Conservation (phyloP, 1,140 invertebrate genomes). For the Onthophagus taurus region DNA sequence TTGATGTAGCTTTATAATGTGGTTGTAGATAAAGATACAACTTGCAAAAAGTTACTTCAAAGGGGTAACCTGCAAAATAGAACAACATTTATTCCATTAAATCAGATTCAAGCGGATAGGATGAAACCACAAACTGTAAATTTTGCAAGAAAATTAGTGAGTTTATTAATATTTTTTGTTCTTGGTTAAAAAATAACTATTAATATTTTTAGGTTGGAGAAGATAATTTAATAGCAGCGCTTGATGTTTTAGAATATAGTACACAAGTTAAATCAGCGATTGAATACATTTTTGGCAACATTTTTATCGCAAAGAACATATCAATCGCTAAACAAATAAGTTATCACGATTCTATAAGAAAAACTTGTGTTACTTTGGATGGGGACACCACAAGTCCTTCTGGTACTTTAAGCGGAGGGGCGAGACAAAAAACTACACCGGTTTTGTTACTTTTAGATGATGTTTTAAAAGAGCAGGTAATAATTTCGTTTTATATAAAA, state of each 20-base stretch:
- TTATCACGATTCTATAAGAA: slow-evolving; percentile 65
- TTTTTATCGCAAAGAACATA: slow-evolving; percentile 76
- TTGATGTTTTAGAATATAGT: slow-evolving; percentile 75
- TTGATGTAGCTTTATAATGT: slow-evolving; percentile 75
- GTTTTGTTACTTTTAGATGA: slow-evolving; percentile 40
- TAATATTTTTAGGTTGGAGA: slow-evolving; percentile 46
- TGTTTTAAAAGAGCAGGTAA: slow-evolving; percentile 27
- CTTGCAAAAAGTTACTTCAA: slow-evolving; percentile 75
- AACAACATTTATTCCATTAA: slow-evolving; percentile 85
- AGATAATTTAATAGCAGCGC: slow-evolving; percentile 74
- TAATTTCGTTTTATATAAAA: slow-evolving; percentile 10
- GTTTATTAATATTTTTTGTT: slow-evolving; percentile 24
- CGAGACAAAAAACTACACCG: slow-evolving; percentile 43
- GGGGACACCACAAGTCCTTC: slow-evolving; percentile 87
- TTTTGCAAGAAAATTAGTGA: slow-evolving; percentile 64
- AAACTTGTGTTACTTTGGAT: slow-evolving; percentile 78
- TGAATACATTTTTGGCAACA: slow-evolving; percentile 80
- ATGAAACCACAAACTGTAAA: slow-evolving; percentile 54
- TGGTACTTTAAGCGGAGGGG: slow-evolving; percentile 82
- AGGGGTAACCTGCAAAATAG: slow-evolving; percentile 68
- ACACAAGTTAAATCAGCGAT: slow-evolving; percentile 64
- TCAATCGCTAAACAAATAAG: slow-evolving; percentile 66
- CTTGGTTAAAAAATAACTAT: not conserved
- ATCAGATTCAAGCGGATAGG: slow-evolving; percentile 64
- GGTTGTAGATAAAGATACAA: slow-evolving; percentile 80